phyloP scores from a whole-genome alignment of 1,140 invertebrate species.

The Drosophila miranda region DNA sequence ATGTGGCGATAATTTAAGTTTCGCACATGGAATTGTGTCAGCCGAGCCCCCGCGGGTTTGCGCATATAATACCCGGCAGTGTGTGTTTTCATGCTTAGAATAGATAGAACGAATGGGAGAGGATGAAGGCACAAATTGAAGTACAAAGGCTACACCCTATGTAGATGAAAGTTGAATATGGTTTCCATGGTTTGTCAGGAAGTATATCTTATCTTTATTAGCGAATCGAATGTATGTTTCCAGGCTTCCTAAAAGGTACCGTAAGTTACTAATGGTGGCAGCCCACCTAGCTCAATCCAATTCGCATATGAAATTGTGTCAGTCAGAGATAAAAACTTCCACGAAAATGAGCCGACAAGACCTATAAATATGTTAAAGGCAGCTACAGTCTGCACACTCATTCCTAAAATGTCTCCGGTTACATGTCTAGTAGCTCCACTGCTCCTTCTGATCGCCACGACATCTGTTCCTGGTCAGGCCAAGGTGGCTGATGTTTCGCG shows the following conservation, averaged over 20 bases:
- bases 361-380: slow-evolving; percentile 48
- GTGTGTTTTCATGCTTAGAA: not conserved
- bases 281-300: not conserved
- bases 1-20: slow-evolving; percentile 32
- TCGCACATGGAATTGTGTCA: slow-evolving; percentile 40
- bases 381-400: slow-evolving; percentile 25
- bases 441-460: slow-evolving; percentile 16
- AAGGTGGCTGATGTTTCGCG: slow-evolving; percentile 33
- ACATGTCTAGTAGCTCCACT: slow-evolving; percentile 14
- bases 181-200: too few species aligned
- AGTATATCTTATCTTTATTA: too few species aligned
- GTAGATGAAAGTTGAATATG: too few species aligned
- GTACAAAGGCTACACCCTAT: too few species aligned
- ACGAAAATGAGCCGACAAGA: slow-evolving; percentile 5
- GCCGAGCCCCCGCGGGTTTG: slow-evolving; percentile 38
- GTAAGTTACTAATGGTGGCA: not conserved
- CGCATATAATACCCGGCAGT: slow-evolving; percentile 27
- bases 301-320: slow-evolving; percentile 27
- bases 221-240: too few species aligned
- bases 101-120: not conserved
- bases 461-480: not conserved
- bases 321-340: slow-evolving; percentile 31
- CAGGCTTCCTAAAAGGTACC: too few species aligned
- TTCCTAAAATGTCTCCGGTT: slow-evolving; percentile 38
- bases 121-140: too few species aligned